These are phyloP conservation scores for Lagodon rhomboides DNA, from an alignment of 2,797 vertebrate genomes.

Conservation along the genomic window DNA sequence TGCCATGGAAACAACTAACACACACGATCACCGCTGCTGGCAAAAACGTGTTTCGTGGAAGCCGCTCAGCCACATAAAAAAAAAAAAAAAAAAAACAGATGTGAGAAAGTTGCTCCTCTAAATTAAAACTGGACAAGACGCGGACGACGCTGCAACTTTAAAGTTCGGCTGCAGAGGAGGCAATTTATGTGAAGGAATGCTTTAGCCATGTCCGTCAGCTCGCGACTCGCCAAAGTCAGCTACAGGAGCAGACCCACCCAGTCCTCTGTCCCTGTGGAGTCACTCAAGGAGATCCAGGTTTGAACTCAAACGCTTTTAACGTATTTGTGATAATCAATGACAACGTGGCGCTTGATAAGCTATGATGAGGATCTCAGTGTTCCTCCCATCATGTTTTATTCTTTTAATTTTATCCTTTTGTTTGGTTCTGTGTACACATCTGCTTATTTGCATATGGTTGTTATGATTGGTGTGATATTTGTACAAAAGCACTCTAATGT, in stretches of 20 bases:
- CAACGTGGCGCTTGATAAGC: background rate
- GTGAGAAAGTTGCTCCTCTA: background rate
- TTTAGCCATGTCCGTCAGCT: conserved; percentile 71
- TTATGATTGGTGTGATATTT: conserved; percentile 1
- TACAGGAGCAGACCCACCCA: conserved; percentile 67
- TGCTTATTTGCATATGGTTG: background rate
- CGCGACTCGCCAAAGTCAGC: conserved; percentile 70
- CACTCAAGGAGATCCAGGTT: conserved; percentile 83
- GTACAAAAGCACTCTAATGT: background rate
- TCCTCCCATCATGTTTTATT: background rate
- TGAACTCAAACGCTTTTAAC: background rate
- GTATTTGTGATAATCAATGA: background rate
- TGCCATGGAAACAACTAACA: conserved; percentile 83
- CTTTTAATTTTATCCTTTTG: background rate
- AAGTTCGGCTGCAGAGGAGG: background rate
- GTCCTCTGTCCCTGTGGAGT: conserved; percentile 61
- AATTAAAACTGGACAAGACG: background rate
- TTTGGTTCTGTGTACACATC: background rate
- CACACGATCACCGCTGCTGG: conserved; percentile 18
- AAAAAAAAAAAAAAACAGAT: conserved; percentile 9
- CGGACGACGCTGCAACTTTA: background rate
- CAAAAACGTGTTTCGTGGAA: background rate
- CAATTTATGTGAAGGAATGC: conserved; percentile 35
- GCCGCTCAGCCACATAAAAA: background rate
- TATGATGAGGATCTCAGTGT: background rate